Base-by-base conservation (phyloP, 2,113 vertebrate species). In the Barbus barbus region DNA sequence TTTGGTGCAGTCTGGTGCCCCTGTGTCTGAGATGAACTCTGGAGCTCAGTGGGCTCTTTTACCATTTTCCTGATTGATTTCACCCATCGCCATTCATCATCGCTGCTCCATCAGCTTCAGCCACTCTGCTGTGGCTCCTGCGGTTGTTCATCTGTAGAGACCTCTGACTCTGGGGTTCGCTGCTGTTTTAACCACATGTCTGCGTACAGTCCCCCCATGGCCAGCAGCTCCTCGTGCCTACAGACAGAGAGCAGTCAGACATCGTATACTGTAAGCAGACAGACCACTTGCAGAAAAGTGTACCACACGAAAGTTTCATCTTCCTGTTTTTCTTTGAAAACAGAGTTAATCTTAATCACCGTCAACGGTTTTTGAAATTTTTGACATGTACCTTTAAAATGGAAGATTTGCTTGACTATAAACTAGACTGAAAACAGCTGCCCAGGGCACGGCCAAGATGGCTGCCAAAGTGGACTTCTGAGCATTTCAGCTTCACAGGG, bases 171-270 rank as follows among this genome's bases (percentile, higher is more conserved):
- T 63, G 48, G 71, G 78, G 20, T 74, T 53, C 88, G 93, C 78
- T 96, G 94, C 87, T 96, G 97, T 85, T 97, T 94, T 81, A 90
- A 92, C 97, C 96, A 98, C 96, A 98, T 98, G 41, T 94, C 89
- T 0, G 95, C 92, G 0, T 98, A 98, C 14, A 95, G 85, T 0
- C 96, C 95, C 0, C 94, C 94, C 88, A 88, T 94, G 58, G 91
- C 90, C 83, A 98, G 85, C 86, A 98, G 92, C 51, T 96, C 94
- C 14, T 97, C 95, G 0, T 97, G 96, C 85, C 97, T 98, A 90
- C 33, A 74, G 76, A 86, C 44, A 83, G 16, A 82, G 20, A 83
- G 53, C 53, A 48, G 58, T 46, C 60, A 80, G 41, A 81, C 9
- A 69, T 20, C 41, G 20, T 8, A 36, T 18, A 51, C 48, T 18